A percentile compares a stretch with the other conserved stretches of the same genome.
These are phyloP conservation scores for Drosophila falleni DNA, from an alignment of 2,888 invertebrate genomes.

Conservation along the genomic window DNA sequence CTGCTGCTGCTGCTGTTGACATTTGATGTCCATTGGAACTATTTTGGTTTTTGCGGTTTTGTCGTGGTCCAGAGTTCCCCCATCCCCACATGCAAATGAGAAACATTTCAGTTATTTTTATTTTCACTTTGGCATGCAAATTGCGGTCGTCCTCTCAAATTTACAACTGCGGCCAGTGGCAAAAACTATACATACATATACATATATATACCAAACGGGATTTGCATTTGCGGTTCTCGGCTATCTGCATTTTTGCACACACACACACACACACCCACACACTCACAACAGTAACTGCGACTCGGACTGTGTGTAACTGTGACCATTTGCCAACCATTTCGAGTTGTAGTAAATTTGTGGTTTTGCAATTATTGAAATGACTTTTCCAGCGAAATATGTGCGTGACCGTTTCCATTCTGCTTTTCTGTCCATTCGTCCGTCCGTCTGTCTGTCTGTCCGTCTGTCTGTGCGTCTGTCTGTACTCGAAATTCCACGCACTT, in stretches of 20 bases:
- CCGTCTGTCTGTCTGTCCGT: conserved; percentile 8
- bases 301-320: conserved; percentile 46
- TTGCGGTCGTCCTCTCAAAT: conserved; percentile 65
- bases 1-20: conserved; percentile 80
- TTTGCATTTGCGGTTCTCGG: conserved; percentile 76
- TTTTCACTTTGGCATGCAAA: conserved; percentile 75
- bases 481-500: conserved; percentile 72
- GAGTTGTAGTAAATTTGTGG: conserved; percentile 84
- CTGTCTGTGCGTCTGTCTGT: conserved; percentile 19
- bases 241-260: conserved; percentile 53
- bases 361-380: conserved; percentile 85
- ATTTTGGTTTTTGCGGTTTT: conserved; percentile 80
- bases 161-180: conserved; percentile 62
- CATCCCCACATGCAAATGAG: conserved; percentile 68
- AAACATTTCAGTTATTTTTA: conserved; percentile 80
- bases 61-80: conserved; percentile 46
- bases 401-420: conserved; percentile 40
- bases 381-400: conserved; percentile 69
- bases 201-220: conserved; percentile 47
- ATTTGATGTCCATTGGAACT: conserved; percentile 85
- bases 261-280: conserved; percentile 27
- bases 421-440: conserved; percentile 7
- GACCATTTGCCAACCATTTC: conserved; percentile 71
- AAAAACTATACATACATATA: conserved; percentile 50
- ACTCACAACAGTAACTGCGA: conserved; percentile 32